Evolutionary conservation across 2,113 vertebrate species (phyloP).

Genomic region (Penelope pileata): DNA sequence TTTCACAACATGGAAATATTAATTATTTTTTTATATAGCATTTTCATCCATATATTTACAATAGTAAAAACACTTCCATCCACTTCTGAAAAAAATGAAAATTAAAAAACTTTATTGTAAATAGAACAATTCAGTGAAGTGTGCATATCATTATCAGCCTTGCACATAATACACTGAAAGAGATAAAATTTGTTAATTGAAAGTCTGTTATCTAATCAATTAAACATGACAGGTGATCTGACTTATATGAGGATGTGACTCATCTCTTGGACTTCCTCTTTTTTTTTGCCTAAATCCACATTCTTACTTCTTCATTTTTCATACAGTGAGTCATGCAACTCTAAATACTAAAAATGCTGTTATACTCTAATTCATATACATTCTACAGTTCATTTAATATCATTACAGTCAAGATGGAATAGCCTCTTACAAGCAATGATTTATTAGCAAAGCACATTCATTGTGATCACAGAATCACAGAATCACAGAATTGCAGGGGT

Average conservation of each 20-base stretch:
- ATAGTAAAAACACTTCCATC: background rate
- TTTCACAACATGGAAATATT: background rate
- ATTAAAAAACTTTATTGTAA: background rate
- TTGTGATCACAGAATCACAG: no score
- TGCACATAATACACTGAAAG: background rate
- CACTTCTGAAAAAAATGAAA: background rate
- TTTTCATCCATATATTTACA: background rate
- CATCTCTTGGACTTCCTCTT: background rate
- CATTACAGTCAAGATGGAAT: conserved; percentile 5
- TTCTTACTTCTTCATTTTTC: background rate
- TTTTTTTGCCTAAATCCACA: background rate
- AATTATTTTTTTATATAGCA: no score
- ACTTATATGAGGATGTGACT: background rate
- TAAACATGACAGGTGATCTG: background rate
- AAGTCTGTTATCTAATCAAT: background rate
- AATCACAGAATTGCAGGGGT: no score
- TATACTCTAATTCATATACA: conserved; percentile 26
- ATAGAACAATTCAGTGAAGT: background rate
- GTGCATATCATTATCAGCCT: background rate
- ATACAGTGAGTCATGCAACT: background rate
- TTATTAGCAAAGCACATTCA: conserved; percentile 13
- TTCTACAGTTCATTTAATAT: conserved; percentile 40
- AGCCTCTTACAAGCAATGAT: conserved; percentile 9
- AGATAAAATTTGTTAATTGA: background rate
- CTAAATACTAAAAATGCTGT: background rate